Conservation (phyloP, 2,113 vertebrate species). For the Nyctibius bracteatus region DNA sequence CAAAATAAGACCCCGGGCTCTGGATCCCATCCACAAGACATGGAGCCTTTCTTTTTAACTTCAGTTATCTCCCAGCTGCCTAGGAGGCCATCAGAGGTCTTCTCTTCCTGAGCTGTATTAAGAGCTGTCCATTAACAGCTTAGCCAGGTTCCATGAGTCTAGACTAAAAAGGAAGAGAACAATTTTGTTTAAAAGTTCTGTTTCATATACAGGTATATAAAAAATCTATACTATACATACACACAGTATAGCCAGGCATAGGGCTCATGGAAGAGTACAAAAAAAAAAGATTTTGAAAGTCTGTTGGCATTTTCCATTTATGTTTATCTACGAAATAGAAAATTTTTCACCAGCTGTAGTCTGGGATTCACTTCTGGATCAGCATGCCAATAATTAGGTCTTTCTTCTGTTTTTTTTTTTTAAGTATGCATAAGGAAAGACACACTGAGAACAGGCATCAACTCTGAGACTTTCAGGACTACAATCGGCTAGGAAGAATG, state of each 20-base stretch:
- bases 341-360: background rate
- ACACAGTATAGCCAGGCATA: background rate
- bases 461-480: background rate
- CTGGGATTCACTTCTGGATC: background rate
- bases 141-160: background rate
- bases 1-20: background rate
- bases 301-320: background rate
- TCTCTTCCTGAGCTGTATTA: background rate
- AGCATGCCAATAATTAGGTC: background rate
- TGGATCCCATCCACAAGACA: background rate
- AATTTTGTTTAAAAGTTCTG: background rate
- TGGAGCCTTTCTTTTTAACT: background rate
- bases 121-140: background rate
- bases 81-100: background rate
- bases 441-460: background rate
- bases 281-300: background rate
- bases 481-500: background rate
- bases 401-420: background rate
- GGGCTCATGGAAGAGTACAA: background rate
- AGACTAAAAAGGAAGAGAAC: background rate
- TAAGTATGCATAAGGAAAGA: background rate
- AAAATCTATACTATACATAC: background rate
- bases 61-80: background rate
- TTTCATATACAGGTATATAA: background rate
- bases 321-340: background rate